Evolutionary conservation across 64 coral and sea anemone genomes (phyloP).

Genomic region (Porites lutea): DNA sequence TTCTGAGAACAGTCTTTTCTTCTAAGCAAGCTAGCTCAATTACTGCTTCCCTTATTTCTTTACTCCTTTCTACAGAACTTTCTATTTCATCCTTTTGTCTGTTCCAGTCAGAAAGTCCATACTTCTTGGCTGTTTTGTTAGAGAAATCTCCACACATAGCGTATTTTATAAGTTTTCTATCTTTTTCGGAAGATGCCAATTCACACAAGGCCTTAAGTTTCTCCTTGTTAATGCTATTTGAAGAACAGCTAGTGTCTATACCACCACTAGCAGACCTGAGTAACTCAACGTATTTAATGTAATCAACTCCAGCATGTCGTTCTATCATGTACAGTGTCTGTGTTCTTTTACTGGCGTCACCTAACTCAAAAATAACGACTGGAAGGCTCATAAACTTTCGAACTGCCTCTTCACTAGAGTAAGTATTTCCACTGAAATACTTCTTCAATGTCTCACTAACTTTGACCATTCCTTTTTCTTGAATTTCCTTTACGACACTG

Average conservation of each 20-base stretch:
- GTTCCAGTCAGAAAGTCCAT: slow-evolving; percentile 15
- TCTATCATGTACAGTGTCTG: slow-evolving; percentile 11
- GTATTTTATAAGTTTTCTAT: slow-evolving; percentile 10
- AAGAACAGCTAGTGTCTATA: slow-evolving; percentile 17
- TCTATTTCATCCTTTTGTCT: slow-evolving; percentile 27
- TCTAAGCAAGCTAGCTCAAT: background rate
- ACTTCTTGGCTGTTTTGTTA: slow-evolving; percentile 8
- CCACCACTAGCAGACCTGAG: slow-evolving; percentile 1
- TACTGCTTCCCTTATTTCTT: slow-evolving; percentile 15
- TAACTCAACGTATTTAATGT: slow-evolving; percentile 24
- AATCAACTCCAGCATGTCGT: background rate
- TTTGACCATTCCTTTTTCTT: slow-evolving; percentile 5
- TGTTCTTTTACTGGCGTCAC: slow-evolving; percentile 1
- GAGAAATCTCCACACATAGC: slow-evolving; percentile 10
- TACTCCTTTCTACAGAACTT: slow-evolving; percentile 11
- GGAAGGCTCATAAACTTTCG: slow-evolving; percentile 16
- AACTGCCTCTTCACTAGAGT: slow-evolving; percentile 9
- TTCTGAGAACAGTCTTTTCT: slow-evolving; percentile 13
- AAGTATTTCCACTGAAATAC: background rate
- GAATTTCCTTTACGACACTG: background rate
- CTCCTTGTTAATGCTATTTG: slow-evolving; percentile 14
- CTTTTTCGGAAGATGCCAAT: slow-evolving; percentile 15
- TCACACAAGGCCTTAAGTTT: slow-evolving; percentile 19
- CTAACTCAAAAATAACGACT: slow-evolving; percentile 10
- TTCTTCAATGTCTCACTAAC: background rate